phyloP scores from a whole-genome alignment of 2,113 vertebrate species.

The Sitta europaea region DNA sequence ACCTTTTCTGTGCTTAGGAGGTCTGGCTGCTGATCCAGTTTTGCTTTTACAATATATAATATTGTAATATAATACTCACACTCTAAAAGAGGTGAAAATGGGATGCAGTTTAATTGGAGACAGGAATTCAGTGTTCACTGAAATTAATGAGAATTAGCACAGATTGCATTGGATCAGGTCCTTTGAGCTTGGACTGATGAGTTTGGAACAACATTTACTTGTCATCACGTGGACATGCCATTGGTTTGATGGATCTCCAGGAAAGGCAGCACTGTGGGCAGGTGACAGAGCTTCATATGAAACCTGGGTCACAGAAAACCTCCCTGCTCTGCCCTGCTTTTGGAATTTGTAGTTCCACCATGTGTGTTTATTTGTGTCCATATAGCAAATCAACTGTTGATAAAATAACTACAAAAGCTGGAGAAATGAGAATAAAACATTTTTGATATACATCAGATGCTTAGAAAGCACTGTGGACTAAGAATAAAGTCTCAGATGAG shows the following conservation, averaged over 20 bases:
- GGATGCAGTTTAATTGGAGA: neutral
- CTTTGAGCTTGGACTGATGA: neutral
- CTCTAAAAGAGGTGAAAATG: neutral
- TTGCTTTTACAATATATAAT: neutral
- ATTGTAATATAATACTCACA: too few species aligned
- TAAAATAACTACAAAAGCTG: neutral
- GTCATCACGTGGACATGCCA: neutral
- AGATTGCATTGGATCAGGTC: neutral
- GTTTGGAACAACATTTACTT: neutral
- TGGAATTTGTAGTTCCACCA: neutral
- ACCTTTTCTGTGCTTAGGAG: neutral
- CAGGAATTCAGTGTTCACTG: accelerated
- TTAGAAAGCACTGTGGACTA: neutral
- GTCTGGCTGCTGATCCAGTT: neutral
- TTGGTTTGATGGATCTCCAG: neutral
- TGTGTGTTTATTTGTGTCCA: neutral
- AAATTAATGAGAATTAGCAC: neutral
- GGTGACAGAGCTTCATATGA: accelerated
- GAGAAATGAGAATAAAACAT: neutral
- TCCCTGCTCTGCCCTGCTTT: neutral
- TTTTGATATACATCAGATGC: neutral
- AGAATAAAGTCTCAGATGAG: neutral
- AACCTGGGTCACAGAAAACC: neutral
- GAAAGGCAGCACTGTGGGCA: neutral
- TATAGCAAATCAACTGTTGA: neutral